phyloP scores from a whole-genome alignment of 23 tunicate genomes.

The Halocynthia roretzi region DNA sequence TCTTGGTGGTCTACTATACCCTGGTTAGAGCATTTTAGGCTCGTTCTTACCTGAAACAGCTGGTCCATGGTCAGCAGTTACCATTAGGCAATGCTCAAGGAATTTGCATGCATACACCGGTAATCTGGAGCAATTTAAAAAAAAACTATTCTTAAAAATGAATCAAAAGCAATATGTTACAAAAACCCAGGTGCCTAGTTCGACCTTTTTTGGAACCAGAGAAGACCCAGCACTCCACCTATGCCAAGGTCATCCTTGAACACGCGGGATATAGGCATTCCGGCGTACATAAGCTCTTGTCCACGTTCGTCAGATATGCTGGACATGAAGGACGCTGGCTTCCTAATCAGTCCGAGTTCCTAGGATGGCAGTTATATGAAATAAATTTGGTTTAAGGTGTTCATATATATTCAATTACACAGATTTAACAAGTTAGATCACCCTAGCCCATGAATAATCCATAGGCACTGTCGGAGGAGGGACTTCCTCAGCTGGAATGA shows the following conservation, averaged over 20 bases:
- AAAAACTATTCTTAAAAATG: background rate
- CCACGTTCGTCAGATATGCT: constrained; percentile 96
- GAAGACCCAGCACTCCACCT: constrained; percentile 90
- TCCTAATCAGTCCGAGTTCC: constrained; percentile 89
- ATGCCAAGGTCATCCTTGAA: constrained; percentile 90
- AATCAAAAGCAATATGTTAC: background rate
- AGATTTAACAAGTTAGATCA: constrained; percentile 4
- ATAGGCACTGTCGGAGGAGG: constrained; percentile 99
- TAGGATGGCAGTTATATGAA: background rate
- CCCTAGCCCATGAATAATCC: constrained; percentile 99
- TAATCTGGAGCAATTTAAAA: constrained; percentile 29
- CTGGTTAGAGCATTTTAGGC: background rate
- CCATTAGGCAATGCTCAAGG: constrained; percentile 94
- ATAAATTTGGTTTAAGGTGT: background rate
- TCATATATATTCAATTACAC: no score
- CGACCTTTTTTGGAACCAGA: constrained; percentile 96
- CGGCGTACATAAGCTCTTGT: constrained; percentile 91
- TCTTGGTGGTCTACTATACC: background rate
- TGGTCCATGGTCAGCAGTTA: constrained; percentile 99
- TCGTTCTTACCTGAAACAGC: constrained; percentile 84
- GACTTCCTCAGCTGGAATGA: constrained; percentile 71
- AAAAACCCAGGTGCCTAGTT: background rate
- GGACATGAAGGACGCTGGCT: constrained; percentile 94
- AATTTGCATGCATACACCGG: constrained; percentile 94
- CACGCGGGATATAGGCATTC: constrained; percentile 97